These are phyloP conservation scores for Malurus splendens DNA, from an alignment of 2,797 vertebrate genomes.

Conservation along the genomic window DNA sequence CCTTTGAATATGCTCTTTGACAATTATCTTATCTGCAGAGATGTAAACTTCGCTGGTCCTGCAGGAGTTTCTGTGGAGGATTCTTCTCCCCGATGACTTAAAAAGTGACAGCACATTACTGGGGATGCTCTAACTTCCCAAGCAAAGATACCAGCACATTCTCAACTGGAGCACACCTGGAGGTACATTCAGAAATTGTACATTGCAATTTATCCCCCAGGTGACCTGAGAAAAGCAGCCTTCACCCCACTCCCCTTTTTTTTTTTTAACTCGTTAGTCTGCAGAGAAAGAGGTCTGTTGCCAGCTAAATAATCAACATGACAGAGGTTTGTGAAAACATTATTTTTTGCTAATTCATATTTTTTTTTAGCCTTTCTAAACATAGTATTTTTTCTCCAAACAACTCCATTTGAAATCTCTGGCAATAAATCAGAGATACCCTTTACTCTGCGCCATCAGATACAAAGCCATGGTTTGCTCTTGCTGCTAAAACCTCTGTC, in stretches of 20 bases:
- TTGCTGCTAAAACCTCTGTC: background rate
- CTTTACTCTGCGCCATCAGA: background rate
- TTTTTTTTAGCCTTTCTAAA: background rate
- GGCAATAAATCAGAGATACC: background rate
- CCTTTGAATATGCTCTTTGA: background rate
- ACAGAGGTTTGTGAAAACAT: background rate
- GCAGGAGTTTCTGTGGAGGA: background rate
- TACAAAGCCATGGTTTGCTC: rapidly evolving
- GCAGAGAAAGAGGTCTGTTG: background rate
- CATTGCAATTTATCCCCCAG: background rate
- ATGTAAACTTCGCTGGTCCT: background rate
- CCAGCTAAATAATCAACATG: background rate
- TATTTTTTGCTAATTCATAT: background rate
- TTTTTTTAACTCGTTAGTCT: background rate
- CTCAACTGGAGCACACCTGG: background rate
- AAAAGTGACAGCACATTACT: background rate
- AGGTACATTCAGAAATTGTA: background rate
- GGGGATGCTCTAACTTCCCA: background rate
- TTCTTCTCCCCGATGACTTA: background rate
- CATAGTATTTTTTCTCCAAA: background rate
- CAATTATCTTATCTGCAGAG: background rate
- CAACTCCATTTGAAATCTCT: background rate
- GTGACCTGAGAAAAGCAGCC: background rate
- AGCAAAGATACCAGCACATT: background rate
- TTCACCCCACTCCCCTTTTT: rapidly evolving